These are phyloP conservation scores for Petrosia ficiformis DNA, from an alignment of 37 sponge, comb jelly and placozoan species.

Conservation along the genomic window DNA sequence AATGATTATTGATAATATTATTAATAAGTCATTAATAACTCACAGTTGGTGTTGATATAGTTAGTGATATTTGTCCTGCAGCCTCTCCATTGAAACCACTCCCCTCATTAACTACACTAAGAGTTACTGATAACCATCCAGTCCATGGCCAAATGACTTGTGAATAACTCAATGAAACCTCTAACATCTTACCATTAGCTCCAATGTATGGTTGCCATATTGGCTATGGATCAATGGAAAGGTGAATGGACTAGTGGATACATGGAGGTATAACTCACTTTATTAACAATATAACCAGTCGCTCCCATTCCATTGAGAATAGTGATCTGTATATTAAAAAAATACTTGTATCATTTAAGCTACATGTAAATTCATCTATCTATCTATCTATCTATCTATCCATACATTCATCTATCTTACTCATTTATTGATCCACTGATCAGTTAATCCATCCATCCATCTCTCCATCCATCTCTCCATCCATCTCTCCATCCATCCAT, in stretches of 20 bases:
- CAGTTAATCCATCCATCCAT: no score
- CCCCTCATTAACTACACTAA: conserved; percentile 71
- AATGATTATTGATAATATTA: no score
- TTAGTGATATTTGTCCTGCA: conserved; percentile 75
- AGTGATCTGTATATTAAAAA: conserved; percentile 65
- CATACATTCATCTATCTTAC: no score
- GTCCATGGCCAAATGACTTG: conserved; percentile 97
- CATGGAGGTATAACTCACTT: conserved; percentile 44
- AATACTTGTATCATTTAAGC: not conserved
- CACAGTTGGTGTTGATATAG: conserved; percentile 51
- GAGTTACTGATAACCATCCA: conserved; percentile 84
- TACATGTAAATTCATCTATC: no score
- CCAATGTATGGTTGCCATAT: conserved; percentile 82
- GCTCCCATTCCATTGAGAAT: conserved; percentile 98
- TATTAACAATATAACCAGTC: conserved; percentile 70
- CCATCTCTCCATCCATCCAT: no score
- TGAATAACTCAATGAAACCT: conserved; percentile 86
- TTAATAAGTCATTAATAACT: not conserved
- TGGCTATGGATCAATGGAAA: conserved; percentile 40
- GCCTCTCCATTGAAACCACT: conserved; percentile 49
- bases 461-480: no score
- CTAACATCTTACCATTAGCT: conserved; percentile 67
- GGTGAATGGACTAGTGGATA: no score
- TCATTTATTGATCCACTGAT: no score
- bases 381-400: no score